Evolutionary conservation across 2,113 vertebrate genomes (phyloP), one percentile per base, ranked within the genome.

Genomic region (Pelusios castaneus): DNA sequence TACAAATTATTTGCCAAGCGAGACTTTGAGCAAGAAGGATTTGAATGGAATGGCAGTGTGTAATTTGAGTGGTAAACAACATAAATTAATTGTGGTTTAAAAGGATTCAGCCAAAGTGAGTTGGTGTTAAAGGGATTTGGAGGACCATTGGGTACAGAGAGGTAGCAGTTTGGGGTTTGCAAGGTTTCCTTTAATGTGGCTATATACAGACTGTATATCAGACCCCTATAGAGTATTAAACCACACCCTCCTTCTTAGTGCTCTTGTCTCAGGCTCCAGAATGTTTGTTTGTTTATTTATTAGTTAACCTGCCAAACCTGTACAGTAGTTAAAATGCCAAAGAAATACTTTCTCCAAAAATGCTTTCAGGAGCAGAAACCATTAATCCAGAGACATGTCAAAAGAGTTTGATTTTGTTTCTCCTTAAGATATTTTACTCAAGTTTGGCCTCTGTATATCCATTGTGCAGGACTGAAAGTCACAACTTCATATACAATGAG

Each of bases 91-190:
- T 95, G 94, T 92, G 89, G 85, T 91, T 95, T 97, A 79, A 76
- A 85, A 81, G 82, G 80, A 86, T 93, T 97, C 82, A 95, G 95
- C 95, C 88, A 91, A 96, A 97, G 91, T 89, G 92, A 97, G 81
- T 95, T 94, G 94, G 77, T 97, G 85, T 97, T 96, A 89, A 94
- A 96, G 95, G 89, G 96, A 95, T 97, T 97, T 95, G 88, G 88
- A 92, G 91, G 94, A 83, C 54, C 29, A 5, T 85, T 97, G 12
- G 13, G 80, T 97, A 94, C 89, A 58, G 75, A 95, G 93, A 97
- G 93, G 91, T 97, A 97, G 96, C 90, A 91, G 90, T 97, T 97
- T 96, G 88, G 89, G 93, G 79, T 93, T 98, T 98, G 80, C 85
- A 95, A 94, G 88, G 84, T 86, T 94, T 87, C 80, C 91, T 97